Conservation (phyloP, 35 echinoderm and acorn worm species). For the Stichopus chloronotus region DNA sequence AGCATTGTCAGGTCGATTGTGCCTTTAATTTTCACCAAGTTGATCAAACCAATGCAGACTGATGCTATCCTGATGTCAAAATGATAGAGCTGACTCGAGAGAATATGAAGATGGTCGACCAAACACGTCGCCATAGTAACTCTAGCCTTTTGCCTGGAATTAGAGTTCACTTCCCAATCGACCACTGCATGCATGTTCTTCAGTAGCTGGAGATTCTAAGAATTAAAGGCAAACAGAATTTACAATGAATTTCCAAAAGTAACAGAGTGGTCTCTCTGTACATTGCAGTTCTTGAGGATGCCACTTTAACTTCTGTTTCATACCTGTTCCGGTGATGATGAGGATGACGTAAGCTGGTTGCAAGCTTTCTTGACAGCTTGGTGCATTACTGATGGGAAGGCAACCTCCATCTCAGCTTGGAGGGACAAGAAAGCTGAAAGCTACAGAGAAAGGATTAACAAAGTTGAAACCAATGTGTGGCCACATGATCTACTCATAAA, state of each 20-base stretch:
- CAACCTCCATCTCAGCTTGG: conserved; percentile 90
- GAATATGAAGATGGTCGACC: conserved; percentile 63
- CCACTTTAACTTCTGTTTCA: neutral
- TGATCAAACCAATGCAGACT: conserved; percentile 80
- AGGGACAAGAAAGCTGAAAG: conserved; percentile 60
- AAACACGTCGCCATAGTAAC: conserved; percentile 57
- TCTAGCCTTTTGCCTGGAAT: conserved; percentile 52
- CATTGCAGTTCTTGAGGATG: too few relatives aligned
- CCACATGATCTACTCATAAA: too few relatives aligned
- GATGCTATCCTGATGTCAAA: conserved; percentile 59
- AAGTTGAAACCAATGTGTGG: too few relatives aligned
- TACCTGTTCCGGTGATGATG: conserved; percentile 78
- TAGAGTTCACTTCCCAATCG: conserved; percentile 68
- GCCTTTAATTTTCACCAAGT: conserved; percentile 75
- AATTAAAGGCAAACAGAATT: neutral
- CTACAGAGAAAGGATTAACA: conserved; percentile 1
- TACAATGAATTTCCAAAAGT: neutral
- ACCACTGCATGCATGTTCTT: conserved; percentile 80
- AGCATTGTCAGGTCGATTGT: conserved; percentile 67
- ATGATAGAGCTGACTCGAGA: conserved; percentile 89
- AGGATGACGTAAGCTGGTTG: conserved; percentile 46
- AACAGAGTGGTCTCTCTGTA: neutral
- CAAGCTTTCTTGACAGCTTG: conserved; percentile 75
- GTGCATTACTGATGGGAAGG: conserved; percentile 67
- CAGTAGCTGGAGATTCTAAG: conserved; percentile 83